Percentiles rank a stretch among this genome's conserved stretches.
Evolutionary conservation across 2,888 invertebrate genomes (phyloP).

Genomic region (Augiades crinisus): DNA sequence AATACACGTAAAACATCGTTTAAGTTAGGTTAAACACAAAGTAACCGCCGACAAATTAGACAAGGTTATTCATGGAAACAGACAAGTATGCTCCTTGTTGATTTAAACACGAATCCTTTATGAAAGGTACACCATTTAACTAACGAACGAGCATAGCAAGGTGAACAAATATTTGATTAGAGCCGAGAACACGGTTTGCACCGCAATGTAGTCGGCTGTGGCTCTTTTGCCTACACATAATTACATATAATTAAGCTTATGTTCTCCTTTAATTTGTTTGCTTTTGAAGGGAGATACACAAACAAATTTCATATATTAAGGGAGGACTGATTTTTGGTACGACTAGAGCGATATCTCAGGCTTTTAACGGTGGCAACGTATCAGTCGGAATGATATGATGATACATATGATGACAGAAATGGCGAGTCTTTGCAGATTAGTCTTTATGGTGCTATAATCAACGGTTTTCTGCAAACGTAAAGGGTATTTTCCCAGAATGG

Average conservation of each 20-base stretch:
- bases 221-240: constrained; percentile 10
- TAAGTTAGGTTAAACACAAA: constrained; percentile 3
- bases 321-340: too few relatives aligned
- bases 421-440: too few relatives aligned
- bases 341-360: too few relatives aligned
- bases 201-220: constrained; percentile 1
- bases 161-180: constrained; percentile 25
- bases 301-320: too few relatives aligned
- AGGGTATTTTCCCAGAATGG: too few relatives aligned
- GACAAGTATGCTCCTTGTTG: constrained; percentile 31
- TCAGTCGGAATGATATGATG: too few relatives aligned
- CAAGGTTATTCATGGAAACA: constrained; percentile 25
- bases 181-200: constrained; percentile 10
- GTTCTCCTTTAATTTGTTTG: neutral
- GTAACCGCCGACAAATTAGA: constrained; percentile 15
- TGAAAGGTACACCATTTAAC: constrained; percentile 23
- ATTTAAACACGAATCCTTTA: constrained; percentile 34
- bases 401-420: too few relatives aligned
- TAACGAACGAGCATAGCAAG: constrained; percentile 28
- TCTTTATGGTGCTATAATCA: too few relatives aligned
- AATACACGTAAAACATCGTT: neutral
- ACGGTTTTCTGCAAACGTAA: too few relatives aligned
- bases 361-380: too few relatives aligned
- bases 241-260: constrained; percentile 8
- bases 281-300: too few relatives aligned